Evolutionary conservation across 2,113 vertebrate genomes (phyloP).

Genomic region (Sander vitreus): DNA sequence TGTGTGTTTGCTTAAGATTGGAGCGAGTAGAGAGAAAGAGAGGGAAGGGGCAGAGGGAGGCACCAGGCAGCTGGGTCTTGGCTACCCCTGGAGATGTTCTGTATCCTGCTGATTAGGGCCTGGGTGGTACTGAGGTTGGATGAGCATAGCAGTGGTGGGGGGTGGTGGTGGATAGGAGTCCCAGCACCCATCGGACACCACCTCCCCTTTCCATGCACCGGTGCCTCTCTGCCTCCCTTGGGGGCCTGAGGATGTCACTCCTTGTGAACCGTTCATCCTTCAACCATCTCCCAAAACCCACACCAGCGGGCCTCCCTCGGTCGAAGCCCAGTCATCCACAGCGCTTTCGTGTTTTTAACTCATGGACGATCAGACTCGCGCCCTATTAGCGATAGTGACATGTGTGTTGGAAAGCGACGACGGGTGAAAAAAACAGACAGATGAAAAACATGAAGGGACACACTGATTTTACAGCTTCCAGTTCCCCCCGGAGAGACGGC

Average conservation of each 20-base stretch:
- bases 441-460: slow-evolving; percentile 59
- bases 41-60: slow-evolving; percentile 69
- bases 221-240: slow-evolving; percentile 47
- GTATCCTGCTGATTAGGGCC: slow-evolving; percentile 85
- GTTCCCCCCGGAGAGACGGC: slow-evolving; percentile 11
- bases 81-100: slow-evolving; percentile 76
- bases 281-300: slow-evolving; percentile 74
- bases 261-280: slow-evolving; percentile 75
- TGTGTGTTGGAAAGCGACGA: slow-evolving; percentile 67
- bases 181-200: slow-evolving; percentile 61
- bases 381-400: slow-evolving; percentile 64
- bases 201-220: slow-evolving; percentile 63
- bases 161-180: slow-evolving; percentile 49
- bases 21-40: slow-evolving; percentile 36
- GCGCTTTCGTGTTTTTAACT: slow-evolving; percentile 62
- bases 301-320: slow-evolving; percentile 46
- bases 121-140: slow-evolving; percentile 71
- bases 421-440: slow-evolving; percentile 47
- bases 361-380: slow-evolving; percentile 72
- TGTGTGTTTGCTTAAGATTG: slow-evolving; percentile 9
- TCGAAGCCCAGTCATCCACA: slow-evolving; percentile 57
- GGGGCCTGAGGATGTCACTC: slow-evolving; percentile 71
- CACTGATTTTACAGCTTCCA: slow-evolving; percentile 40
- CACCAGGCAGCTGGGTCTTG: slow-evolving; percentile 76
- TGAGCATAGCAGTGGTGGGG: slow-evolving; percentile 47